These are phyloP conservation scores for Trissonchulus latispiculum DNA, from an alignment of 2,888 invertebrate species.

Conservation along the genomic window DNA sequence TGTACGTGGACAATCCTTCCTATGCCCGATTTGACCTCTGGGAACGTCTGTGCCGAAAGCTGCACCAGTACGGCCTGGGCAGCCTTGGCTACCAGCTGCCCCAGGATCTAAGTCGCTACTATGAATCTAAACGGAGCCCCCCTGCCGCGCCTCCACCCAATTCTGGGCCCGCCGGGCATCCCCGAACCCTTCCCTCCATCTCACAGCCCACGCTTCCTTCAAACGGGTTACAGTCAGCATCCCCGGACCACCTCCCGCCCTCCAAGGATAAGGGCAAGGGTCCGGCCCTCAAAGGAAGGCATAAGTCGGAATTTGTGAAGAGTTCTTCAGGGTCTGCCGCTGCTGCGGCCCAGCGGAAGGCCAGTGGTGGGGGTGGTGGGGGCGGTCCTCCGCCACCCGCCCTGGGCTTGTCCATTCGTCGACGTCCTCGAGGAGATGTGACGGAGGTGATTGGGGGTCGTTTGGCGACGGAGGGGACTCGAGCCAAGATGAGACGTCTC, in stretches of 20 bases:
- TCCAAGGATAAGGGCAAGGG: neutral
- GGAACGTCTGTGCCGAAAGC: neutral
- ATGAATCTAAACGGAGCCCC: neutral
- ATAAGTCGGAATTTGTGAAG: neutral
- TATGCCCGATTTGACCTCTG: slow-evolving; percentile 15
- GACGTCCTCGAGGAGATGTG: neutral
- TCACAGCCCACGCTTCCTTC: no score
- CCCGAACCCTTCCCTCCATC: no score
- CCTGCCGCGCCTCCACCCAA: neutral
- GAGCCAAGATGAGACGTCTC: neutral
- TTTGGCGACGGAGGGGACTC: neutral
- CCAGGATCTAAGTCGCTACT: neutral
- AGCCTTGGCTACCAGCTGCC: slow-evolving; percentile 6
- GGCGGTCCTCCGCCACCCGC: neutral
- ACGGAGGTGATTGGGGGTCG: neutral
- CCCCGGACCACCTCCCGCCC: neutral
- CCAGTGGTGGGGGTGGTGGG: neutral
- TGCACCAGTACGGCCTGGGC: neutral
- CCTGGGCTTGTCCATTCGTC: neutral
- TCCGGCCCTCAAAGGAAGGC: neutral
- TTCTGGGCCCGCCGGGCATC: neutral
- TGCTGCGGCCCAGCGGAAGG: neutral
- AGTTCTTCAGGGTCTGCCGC: neutral
- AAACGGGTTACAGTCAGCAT: neutral
- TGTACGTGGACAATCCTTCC: slow-evolving; percentile 6